Percentiles rank a stretch among this genome's conserved stretches.
Conservation (phyloP, 2,888 invertebrate genomes). For the Xanthia icteritia region DNA sequence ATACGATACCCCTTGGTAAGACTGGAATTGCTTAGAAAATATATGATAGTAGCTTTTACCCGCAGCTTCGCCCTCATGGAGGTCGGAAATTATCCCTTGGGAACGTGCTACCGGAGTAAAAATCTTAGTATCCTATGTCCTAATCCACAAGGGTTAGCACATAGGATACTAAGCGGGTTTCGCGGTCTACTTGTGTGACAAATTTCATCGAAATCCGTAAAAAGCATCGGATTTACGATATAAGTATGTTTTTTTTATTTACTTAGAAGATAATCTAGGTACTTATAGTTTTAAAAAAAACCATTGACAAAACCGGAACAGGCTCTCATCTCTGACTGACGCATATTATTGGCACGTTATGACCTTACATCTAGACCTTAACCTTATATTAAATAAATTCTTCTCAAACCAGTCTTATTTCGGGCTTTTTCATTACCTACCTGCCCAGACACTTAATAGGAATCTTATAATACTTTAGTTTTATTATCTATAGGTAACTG, state of each 20-base stretch:
- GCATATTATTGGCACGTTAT: constrained; percentile 21
- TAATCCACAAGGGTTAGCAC: too few relatives aligned
- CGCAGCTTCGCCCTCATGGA: not conserved
- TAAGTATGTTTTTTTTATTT: not conserved
- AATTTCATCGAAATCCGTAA: not conserved
- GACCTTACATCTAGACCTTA: constrained; percentile 36
- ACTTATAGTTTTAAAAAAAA: not conserved
- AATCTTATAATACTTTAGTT: not conserved
- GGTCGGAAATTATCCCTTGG: not conserved
- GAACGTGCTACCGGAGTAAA: not conserved
- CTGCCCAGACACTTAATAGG: not conserved
- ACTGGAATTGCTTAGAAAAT: not conserved
- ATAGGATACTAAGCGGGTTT: too few relatives aligned
- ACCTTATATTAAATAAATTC: constrained; percentile 34
- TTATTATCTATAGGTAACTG: not conserved
- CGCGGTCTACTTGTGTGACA: not conserved
- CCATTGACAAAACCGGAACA: constrained; percentile 18
- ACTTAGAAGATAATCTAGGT: not conserved
- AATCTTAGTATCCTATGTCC: not conserved
- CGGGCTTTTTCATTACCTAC: not conserved
- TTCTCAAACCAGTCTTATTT: constrained; percentile 14
- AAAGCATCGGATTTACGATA: not conserved
- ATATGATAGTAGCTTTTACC: not conserved
- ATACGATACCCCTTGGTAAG: not conserved
- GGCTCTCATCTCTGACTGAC: constrained; percentile 1